Base-by-base conservation (phyloP, 2,888 invertebrate genomes). In the Ashinkailepas kermadecensis region DNA sequence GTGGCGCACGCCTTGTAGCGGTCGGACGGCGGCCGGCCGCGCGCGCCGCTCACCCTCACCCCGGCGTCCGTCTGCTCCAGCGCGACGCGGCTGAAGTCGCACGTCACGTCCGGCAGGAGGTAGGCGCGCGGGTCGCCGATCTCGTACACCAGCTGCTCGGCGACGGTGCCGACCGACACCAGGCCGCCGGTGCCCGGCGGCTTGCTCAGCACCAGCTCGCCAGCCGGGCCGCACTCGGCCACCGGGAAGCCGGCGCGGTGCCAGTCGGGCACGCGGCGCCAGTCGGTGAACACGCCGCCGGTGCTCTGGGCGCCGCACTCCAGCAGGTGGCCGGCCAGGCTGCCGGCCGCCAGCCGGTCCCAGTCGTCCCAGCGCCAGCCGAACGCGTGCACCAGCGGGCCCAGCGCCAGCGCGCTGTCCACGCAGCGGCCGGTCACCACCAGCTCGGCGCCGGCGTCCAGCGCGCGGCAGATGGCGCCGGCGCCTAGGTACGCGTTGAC, bases 271-370 rank as follows among this genome's bases (percentile, higher is more conserved):
- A 89, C 87, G 81, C 84, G 83, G 64, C 88, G 86, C 89, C 89
- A 89, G 84, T 89, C 89, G 74, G 89, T 89, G 84, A 88, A 89
- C 64, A 89, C 87, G 10, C 89, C 89, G 54, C 89, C 89, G 79
- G 89, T 89, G 6, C 86, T 86, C 84, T 89, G 89, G 39, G 89
- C 89, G 70, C 89, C 89, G 87, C 89, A 89, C 85, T 89, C 89
- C 62, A 89, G 86, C 81, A 89, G 86, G 85, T 89, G 89, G 39
- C 89, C 89, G 64, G 89, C 89, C 81, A 89, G 85, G 84, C 89
- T 88, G 82, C 88, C 89, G 83, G 87, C 85, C 54, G 89, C 88
- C 82, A 89, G 85, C 25, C 86, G 85, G 84, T 89, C 88, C 85
- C 86, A 87, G 83, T 89, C 87, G 83, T 86, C 86, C 81, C 85